These are phyloP conservation scores for Chinchilla lanigera DNA, from an alignment of 2,113 vertebrate species.

Conservation along the genomic window DNA sequence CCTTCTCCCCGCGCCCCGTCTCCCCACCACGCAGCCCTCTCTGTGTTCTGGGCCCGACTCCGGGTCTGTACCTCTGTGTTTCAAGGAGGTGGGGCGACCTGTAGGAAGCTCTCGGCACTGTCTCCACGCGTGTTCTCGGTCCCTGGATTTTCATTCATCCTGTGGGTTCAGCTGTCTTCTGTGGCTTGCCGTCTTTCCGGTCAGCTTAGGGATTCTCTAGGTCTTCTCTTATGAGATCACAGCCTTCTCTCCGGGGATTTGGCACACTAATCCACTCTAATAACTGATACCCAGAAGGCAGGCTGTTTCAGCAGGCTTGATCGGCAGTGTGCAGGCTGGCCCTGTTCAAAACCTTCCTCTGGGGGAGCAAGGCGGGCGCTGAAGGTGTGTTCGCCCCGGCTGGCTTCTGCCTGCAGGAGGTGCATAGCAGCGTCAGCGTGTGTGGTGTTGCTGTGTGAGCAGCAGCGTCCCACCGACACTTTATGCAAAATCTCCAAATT, in stretches of 20 bases:
- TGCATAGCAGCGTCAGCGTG: rapidly evolving
- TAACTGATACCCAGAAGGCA: background rate
- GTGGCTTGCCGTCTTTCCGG: background rate
- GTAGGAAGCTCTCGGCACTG: rapidly evolving
- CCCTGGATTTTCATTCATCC: rapidly evolving
- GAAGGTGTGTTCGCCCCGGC: rapidly evolving
- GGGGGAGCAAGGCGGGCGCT: rapidly evolving
- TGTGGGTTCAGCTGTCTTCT: rapidly evolving
- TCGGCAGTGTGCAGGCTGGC: background rate
- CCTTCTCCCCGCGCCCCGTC: rapidly evolving
- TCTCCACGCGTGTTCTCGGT: rapidly evolving
- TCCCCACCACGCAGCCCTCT: rapidly evolving
- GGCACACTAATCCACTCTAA: background rate
- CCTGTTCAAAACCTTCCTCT: background rate
- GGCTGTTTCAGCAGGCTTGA: rapidly evolving
- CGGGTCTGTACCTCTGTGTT: background rate
- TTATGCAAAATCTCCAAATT: background rate
- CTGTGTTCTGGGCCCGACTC: background rate
- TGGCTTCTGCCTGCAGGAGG: background rate
- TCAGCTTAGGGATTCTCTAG: background rate
- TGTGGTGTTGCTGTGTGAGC: rapidly evolving
- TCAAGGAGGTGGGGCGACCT: rapidly evolving
- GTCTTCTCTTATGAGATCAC: background rate
- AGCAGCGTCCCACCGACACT: rapidly evolving
- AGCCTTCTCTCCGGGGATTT: background rate